Conservation (phyloP, 2,888 invertebrate species). For the Rotaria macrura region DNA sequence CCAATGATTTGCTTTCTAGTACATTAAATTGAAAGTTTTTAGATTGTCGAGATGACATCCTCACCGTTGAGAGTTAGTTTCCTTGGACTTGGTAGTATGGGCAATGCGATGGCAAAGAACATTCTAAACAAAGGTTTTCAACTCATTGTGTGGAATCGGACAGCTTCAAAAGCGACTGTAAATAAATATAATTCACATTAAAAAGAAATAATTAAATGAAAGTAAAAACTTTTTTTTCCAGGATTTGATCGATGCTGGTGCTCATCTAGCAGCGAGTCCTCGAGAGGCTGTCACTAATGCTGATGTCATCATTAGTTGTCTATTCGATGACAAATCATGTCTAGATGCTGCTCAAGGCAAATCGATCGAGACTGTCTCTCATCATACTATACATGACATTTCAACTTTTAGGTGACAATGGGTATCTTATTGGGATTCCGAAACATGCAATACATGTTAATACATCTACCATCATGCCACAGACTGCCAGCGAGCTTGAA, state of each 20-base stretch:
- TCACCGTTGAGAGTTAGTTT: not conserved
- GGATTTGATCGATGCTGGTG: not conserved
- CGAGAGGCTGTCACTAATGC: not conserved
- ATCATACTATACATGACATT: not conserved
- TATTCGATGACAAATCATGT: slow-evolving; percentile 2
- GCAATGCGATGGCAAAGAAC: not conserved
- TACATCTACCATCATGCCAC: not conserved
- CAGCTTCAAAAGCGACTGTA: not conserved
- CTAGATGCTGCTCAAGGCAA: not conserved
- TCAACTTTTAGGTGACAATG: not conserved
- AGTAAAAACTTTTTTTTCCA: not conserved
- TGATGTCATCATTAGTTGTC: not conserved
- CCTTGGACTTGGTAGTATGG: slow-evolving; percentile 4
- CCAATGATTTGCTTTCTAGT: too few relatives aligned
- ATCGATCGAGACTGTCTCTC: not conserved
- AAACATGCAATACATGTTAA: not conserved
- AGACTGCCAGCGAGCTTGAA: not conserved
- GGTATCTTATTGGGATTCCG: not conserved
- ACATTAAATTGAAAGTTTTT: not conserved
- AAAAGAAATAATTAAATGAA: too few relatives aligned
- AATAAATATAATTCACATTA: not conserved
- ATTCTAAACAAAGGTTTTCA: not conserved
- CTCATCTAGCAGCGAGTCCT: not conserved
- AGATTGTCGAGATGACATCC: not conserved
- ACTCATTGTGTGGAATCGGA: not conserved